phyloP scores from a whole-genome alignment of 1,140 invertebrate genomes.

The Tigriopus japonicus region DNA sequence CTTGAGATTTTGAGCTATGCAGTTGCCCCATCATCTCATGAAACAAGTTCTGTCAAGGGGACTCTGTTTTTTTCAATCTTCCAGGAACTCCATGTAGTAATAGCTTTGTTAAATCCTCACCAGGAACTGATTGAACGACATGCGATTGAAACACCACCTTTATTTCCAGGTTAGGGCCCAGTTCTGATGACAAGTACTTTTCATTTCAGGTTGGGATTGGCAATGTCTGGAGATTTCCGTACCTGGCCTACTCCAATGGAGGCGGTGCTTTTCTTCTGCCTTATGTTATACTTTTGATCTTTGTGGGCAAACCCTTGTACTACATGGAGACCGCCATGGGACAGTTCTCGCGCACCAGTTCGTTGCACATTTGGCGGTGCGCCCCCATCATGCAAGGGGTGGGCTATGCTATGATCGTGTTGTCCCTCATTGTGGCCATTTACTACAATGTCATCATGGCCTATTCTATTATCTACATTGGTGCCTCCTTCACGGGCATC shows the following conservation, averaged over 20 bases:
- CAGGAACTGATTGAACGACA: neutral
- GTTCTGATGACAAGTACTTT: neutral
- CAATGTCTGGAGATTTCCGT: conserved; percentile 26
- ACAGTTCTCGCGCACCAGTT: conserved; percentile 34
- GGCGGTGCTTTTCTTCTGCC: conserved; percentile 33
- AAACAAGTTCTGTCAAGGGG: no score
- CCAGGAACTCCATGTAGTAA: no score
- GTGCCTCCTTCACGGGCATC: neutral
- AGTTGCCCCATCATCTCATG: no score
- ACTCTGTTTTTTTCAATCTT: no score
- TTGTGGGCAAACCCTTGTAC: conserved; percentile 26
- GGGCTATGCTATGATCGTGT: conserved; percentile 27
- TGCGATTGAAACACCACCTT: neutral
- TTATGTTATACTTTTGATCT: conserved; percentile 29
- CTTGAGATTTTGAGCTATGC: no score
- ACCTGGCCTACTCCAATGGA: conserved; percentile 31
- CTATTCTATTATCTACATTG: conserved; percentile 4
- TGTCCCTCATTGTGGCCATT: conserved; percentile 24
- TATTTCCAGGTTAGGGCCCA: neutral
- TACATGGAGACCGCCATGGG: conserved; percentile 45
- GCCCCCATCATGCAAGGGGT: conserved; percentile 22
- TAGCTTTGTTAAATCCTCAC: no score
- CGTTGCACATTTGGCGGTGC: conserved; percentile 1
- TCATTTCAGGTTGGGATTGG: conserved; percentile 10
- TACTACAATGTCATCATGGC: conserved; percentile 24